phyloP scores from a whole-genome alignment of 2,888 invertebrate species.

The Tethea ocularis region DNA sequence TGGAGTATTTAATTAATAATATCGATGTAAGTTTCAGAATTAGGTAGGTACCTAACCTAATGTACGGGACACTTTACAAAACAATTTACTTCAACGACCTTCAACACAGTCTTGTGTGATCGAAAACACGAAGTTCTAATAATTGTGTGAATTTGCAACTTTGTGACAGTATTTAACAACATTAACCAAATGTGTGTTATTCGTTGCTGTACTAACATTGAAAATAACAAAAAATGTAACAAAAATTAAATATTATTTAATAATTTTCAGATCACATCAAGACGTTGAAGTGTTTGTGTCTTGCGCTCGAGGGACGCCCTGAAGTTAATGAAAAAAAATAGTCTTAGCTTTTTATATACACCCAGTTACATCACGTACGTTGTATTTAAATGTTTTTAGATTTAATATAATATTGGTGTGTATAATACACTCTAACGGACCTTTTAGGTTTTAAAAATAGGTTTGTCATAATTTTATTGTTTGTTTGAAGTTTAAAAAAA shows the following conservation, averaged over 20 bases:
- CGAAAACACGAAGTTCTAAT: not conserved
- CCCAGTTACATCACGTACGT: not conserved
- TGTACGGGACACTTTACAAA: too few species aligned
- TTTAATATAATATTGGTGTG: not conserved
- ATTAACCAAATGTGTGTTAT: not conserved
- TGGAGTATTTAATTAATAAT: too few species aligned
- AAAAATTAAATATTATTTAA: constrained; percentile 21
- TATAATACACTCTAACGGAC: not conserved
- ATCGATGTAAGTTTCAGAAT: too few species aligned
- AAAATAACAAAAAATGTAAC: not conserved
- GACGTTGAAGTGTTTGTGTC: constrained; percentile 34
- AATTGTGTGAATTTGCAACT: constrained; percentile 9
- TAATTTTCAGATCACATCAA: constrained; percentile 50
- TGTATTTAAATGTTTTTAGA: not conserved
- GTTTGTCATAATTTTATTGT: not conserved
- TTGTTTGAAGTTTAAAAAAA: too few species aligned
- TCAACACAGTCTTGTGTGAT: too few species aligned
- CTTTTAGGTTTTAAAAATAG: not conserved
- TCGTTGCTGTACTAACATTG: constrained; percentile 1
- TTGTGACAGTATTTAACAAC: constrained; percentile 6
- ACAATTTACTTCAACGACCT: too few species aligned
- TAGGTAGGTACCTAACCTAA: too few species aligned
- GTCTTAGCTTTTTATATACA: not conserved
- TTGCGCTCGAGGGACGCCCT: constrained; percentile 24
- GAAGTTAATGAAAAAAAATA: constrained; percentile 8